Evolutionary conservation across 2,113 vertebrate species (phyloP).

Genomic region (Alces alces): DNA sequence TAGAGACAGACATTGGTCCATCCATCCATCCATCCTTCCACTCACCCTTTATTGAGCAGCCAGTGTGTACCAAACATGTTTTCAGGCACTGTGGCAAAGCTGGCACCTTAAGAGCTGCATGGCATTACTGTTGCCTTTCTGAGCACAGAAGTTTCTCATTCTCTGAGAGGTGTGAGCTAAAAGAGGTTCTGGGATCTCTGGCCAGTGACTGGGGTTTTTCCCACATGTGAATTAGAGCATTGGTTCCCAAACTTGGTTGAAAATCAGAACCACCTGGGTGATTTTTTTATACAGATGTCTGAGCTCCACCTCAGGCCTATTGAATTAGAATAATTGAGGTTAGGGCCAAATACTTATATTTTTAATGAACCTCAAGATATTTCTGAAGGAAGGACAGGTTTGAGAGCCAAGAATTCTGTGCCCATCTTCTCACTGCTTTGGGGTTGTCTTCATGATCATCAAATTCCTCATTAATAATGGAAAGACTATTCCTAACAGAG

Average conservation of each 20-base stretch:
- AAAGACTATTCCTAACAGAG: background rate
- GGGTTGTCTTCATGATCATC: background rate
- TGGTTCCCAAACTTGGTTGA: background rate
- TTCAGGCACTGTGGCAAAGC: background rate
- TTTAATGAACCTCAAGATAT: background rate
- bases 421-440: background rate
- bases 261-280: conserved; percentile 41
- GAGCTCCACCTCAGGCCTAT: background rate
- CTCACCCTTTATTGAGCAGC: background rate
- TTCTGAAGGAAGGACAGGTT: background rate
- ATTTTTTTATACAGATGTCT: background rate
- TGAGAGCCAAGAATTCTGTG: background rate
- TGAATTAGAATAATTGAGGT: background rate
- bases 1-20: background rate
- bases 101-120: background rate
- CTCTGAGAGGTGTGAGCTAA: background rate
- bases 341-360: background rate
- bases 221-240: background rate
- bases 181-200: background rate
- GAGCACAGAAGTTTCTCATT: conserved; percentile 30
- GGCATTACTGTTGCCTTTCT: background rate
- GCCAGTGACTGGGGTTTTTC: background rate
- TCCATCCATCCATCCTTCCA: background rate
- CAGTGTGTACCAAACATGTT: background rate
- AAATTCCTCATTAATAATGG: background rate